phyloP scores from a whole-genome alignment of 2,888 invertebrate species.

The Morpho deidamia region DNA sequence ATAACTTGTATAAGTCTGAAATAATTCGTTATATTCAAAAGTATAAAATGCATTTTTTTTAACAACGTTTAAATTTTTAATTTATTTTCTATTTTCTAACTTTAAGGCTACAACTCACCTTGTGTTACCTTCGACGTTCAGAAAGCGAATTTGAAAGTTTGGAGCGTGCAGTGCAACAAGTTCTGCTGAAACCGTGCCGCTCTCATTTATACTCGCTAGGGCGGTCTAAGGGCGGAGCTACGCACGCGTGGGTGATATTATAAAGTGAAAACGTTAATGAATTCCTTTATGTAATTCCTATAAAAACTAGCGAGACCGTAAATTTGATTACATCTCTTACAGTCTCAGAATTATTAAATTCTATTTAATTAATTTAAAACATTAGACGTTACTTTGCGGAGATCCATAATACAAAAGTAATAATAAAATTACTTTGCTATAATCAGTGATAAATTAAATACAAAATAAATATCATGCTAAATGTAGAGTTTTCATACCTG shows the following conservation, averaged over 20 bases:
- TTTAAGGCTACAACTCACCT: slow-evolving; percentile 19
- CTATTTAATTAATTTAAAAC: too few species aligned
- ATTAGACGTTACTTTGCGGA: too few species aligned
- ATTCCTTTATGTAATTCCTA: not conserved
- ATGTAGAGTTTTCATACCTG: too few species aligned
- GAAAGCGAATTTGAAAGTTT: slow-evolving; percentile 25
- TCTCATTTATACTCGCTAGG: slow-evolving; percentile 60
- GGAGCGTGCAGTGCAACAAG: slow-evolving; percentile 57
- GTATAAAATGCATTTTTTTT: not conserved
- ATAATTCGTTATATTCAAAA: too few species aligned
- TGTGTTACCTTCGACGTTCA: slow-evolving; percentile 6
- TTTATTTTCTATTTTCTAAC: too few species aligned
- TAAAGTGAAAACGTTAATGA: slow-evolving; percentile 13
- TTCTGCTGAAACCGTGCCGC: slow-evolving; percentile 32
- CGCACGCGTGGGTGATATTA: slow-evolving; percentile 50
- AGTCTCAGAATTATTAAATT: too few species aligned
- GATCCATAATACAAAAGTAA: too few species aligned
- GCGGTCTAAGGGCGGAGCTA: slow-evolving; percentile 63
- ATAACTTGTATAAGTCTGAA: too few species aligned
- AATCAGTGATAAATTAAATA: too few species aligned
- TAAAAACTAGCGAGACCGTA: not conserved
- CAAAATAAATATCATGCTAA: too few species aligned
- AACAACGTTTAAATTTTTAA: not conserved
- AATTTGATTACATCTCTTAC: not conserved
- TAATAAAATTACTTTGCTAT: too few species aligned